Conservation (phyloP, 2,797 vertebrate genomes). For the Myotis findleyi region DNA sequence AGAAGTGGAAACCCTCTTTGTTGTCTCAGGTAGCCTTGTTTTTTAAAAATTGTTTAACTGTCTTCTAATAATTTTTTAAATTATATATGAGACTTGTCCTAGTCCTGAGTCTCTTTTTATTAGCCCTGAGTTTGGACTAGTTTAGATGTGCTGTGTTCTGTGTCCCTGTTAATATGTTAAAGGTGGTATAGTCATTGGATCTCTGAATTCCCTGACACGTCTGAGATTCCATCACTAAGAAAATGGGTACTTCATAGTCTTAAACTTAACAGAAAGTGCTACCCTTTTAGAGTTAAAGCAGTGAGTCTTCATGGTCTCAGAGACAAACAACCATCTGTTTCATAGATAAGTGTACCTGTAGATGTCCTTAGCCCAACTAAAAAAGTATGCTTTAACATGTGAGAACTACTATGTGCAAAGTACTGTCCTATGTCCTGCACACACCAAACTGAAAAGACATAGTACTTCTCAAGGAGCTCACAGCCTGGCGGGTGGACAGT, state of each 20-base stretch:
- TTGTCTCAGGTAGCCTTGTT: background rate
- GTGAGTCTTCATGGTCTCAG: background rate
- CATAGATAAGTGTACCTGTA: background rate
- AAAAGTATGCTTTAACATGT: background rate
- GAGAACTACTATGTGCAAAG: background rate
- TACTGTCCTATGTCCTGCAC: background rate
- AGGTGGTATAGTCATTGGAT: background rate
- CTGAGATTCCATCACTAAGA: constrained; percentile 2
- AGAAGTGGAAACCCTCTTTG: background rate
- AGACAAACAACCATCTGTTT: background rate
- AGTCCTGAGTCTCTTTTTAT: constrained; percentile 8
- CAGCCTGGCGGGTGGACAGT: background rate
- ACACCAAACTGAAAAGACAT: background rate
- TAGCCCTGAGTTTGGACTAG: background rate
- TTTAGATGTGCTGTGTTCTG: background rate
- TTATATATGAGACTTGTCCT: background rate
- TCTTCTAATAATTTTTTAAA: background rate
- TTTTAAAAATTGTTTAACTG: background rate
- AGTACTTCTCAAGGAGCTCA: background rate
- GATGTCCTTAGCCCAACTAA: background rate
- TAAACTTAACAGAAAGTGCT: background rate
- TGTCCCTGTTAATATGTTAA: background rate
- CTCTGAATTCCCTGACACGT: background rate
- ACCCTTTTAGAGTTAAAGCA: background rate
- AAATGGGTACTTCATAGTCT: background rate